Percentiles rank a stretch among this genome's conserved stretches.
Evolutionary conservation across 1,140 invertebrate genomes (phyloP).

Genomic region (Cotesia glomerata): DNA sequence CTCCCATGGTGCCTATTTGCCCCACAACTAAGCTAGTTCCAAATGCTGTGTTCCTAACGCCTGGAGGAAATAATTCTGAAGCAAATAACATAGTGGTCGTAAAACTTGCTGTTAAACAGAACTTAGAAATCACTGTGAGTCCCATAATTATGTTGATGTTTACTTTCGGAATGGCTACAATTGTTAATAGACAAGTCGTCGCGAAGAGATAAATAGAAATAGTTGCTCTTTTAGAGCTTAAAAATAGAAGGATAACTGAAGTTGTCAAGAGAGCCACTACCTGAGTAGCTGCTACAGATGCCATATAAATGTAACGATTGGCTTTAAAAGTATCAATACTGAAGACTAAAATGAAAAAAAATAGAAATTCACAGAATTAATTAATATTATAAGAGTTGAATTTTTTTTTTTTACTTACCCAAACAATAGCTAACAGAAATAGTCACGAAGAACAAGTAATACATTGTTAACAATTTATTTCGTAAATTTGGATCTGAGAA

Average conservation of each 20-base stretch:
- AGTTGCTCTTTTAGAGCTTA: slow-evolving; percentile 59
- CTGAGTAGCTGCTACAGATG: slow-evolving; percentile 62
- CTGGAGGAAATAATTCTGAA: too few relatives aligned
- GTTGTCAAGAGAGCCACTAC: slow-evolving; percentile 43
- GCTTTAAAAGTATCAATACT: slow-evolving; percentile 63
- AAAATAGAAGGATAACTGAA: slow-evolving; percentile 54
- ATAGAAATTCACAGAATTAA: background rate
- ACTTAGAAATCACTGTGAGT: too few relatives aligned
- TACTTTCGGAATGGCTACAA: too few relatives aligned
- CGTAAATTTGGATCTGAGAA: slow-evolving; percentile 44
- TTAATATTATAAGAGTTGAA: too few relatives aligned
- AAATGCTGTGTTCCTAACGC: too few relatives aligned
- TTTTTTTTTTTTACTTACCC: slow-evolving; percentile 35
- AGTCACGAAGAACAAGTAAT: slow-evolving; percentile 59
- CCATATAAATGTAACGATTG: slow-evolving; percentile 60
- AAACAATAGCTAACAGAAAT: slow-evolving; percentile 60
- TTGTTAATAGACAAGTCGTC: too few relatives aligned
- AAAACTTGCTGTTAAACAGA: too few relatives aligned
- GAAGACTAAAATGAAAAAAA: slow-evolving; percentile 49
- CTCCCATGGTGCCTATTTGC: too few relatives aligned
- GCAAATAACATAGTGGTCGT: too few relatives aligned
- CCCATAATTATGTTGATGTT: too few relatives aligned
- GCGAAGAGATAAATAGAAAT: background rate
- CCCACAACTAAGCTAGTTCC: too few relatives aligned
- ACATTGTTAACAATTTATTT: slow-evolving; percentile 46